Evolutionary conservation across 1,140 invertebrate species (phyloP), one percentile per base, ranked within the genome.

Genomic region (Nasonia vitripennis): DNA sequence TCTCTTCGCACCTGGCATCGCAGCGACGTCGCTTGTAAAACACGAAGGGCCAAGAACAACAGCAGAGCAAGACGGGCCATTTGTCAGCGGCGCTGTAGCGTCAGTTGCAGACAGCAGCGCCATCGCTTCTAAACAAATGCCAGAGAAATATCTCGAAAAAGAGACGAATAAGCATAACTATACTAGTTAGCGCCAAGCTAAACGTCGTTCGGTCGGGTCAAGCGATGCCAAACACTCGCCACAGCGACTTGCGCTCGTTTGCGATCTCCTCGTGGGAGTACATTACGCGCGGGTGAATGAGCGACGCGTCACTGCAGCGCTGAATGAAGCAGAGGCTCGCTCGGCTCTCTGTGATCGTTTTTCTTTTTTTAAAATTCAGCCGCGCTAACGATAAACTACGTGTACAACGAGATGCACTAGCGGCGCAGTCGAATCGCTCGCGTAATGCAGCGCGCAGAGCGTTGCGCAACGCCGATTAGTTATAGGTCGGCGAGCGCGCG

Each of bases 381-480:
- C 34, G 5, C 2, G 2, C 2, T 34, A 81, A 51, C 37, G 23
- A 73, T 73, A 23, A 73, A 51, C 51, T 73, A n/a, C n/a, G n/a
- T n/a, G n/a, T n/a, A n/a, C n/a, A n/a, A n/a, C 34, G 34, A 34
- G 34, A 34, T 34, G 34, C 27, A 27, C 27, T 27, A 0, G 27
- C 27, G 27, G 27, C 27, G 27, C 27, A 17, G n/a, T 23, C 37
- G 27, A 0, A 70, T 41, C 45, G 27, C 7, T 7, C 9, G 10
- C 73, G 73, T 37, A 37, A 37, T 37, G 5, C 41, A 27, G 27
- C 27, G 27, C 7, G 41, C 41, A 41, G 17, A 31, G 14, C 9
- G 51, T 84, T 78, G 82, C 62, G 27, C 55, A 84, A 84, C 31
- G n/a, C 12, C 31, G 20, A 78, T 78, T 68, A 78, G 62, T 45